Percentiles rank a stretch among this genome's conserved stretches.
Conservation (phyloP, 2,888 invertebrate species). For the Saturnia japonica region DNA sequence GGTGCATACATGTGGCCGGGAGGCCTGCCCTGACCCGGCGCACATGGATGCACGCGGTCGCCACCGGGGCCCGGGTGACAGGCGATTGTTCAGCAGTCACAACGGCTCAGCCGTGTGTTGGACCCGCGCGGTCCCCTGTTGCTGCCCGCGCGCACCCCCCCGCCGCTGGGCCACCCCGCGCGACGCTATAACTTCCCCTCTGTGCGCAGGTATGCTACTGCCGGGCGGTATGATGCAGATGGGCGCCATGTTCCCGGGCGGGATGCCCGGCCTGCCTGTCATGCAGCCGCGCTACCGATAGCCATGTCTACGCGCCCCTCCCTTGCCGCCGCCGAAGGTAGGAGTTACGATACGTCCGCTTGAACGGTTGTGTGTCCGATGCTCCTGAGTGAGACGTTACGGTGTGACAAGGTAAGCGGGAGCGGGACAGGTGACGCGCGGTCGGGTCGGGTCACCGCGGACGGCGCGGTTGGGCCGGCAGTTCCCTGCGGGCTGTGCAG, state of each 20-base stretch:
- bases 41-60: constrained; percentile 24
- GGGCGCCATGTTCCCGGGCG: constrained; percentile 78
- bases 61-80: constrained; percentile 47
- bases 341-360: constrained; percentile 44
- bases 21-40: constrained; percentile 15
- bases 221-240: constrained; percentile 79
- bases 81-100: constrained; percentile 71
- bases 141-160: constrained; percentile 30
- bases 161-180: constrained; percentile 21
- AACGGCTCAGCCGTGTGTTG: constrained; percentile 65
- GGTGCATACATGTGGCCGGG: constrained; percentile 38
- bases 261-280: constrained; percentile 78
- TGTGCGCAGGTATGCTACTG: constrained; percentile 76
- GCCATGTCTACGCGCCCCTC: constrained; percentile 65
- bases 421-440: constrained; percentile 55
- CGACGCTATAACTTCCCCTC: constrained; percentile 29
- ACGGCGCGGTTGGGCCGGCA: constrained; percentile 76
- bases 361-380: constrained; percentile 16
- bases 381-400: background rate
- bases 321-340: constrained; percentile 56
- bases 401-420: background rate
- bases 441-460: constrained; percentile 46
- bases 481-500: constrained; percentile 75
- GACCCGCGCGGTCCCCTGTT: constrained; percentile 60
- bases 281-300: constrained; percentile 95